A percentile compares a stretch with the other conserved stretches of the same genome.
Conservation (phyloP, 1,140 invertebrate genomes). For the Brachionus asplanchnoidis region DNA sequence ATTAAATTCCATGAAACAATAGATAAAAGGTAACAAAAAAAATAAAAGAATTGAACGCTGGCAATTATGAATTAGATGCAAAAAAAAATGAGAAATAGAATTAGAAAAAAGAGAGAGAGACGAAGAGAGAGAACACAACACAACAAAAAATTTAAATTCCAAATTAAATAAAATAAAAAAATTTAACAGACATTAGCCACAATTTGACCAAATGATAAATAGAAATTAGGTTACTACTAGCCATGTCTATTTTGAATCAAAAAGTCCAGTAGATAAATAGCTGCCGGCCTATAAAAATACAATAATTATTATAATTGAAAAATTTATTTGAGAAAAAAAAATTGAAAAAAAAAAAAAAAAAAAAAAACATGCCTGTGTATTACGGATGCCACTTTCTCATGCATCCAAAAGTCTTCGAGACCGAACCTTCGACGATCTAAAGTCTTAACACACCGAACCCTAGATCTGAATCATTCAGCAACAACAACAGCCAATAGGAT, state of each 20-base stretch:
- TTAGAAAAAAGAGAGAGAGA: not conserved
- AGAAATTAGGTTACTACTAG: not conserved
- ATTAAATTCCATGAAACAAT: not conserved
- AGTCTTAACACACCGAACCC: too few relatives aligned
- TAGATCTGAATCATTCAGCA: too few relatives aligned
- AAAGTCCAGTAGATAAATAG: conserved; percentile 1
- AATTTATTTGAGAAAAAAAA: too few relatives aligned
- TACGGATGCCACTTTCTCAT: not conserved
- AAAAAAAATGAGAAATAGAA: too few relatives aligned
- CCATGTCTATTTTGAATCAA: not conserved
- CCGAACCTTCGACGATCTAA: too few relatives aligned
- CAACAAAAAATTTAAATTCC: not conserved
- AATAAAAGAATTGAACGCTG: not conserved
- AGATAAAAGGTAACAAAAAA: not conserved
- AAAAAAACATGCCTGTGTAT: not conserved
- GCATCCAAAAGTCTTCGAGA: not conserved
- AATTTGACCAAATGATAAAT: not conserved
- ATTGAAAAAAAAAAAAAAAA: not conserved
- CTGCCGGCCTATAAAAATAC: not conserved
- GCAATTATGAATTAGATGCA: not conserved
- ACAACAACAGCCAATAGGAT: too few relatives aligned
- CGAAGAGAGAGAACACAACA: not conserved
- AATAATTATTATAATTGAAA: not conserved
- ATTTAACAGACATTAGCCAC: not conserved
- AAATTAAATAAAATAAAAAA: not conserved